These are phyloP conservation scores for Psittacus erithacus DNA, from an alignment of 2,113 vertebrate genomes.

Conservation along the genomic window DNA sequence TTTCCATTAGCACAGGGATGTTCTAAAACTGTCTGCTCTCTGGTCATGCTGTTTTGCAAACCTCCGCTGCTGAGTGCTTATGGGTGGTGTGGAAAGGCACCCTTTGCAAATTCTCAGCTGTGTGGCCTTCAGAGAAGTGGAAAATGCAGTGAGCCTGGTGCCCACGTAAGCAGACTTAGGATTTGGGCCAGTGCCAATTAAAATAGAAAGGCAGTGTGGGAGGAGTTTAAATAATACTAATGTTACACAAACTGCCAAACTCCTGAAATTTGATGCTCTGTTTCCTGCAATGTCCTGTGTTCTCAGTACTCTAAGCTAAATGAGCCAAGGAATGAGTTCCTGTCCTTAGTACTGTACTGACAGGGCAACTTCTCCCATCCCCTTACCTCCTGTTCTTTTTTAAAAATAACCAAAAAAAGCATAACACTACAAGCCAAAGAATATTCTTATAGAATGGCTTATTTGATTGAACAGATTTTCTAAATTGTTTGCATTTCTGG, in stretches of 20 bases:
- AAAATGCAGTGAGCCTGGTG: background rate
- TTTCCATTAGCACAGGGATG: background rate
- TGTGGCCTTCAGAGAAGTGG: background rate
- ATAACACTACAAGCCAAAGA: no score
- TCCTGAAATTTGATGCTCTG: conserved; percentile 34
- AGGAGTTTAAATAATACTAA: conserved; percentile 37
- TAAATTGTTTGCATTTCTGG: background rate
- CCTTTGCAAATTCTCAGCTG: background rate
- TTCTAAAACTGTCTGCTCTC: background rate
- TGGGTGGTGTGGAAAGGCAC: background rate
- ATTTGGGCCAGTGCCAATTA: conserved; percentile 12
- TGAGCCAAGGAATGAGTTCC: background rate
- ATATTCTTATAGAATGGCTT: background rate
- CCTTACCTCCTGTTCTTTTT: background rate
- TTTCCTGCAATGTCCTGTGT: conserved; percentile 29
- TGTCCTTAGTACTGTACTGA: background rate
- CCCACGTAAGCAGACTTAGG: background rate
- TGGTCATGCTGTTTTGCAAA: background rate
- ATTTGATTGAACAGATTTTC: background rate
- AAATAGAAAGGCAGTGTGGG: conserved; percentile 2
- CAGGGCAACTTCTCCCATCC: background rate
- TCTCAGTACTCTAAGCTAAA: conserved; percentile 18
- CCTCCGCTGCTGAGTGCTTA: background rate
- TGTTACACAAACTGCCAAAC: conserved; percentile 24
- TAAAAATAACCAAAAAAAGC: background rate